These are phyloP conservation scores for Drosophila neocordata DNA, from an alignment of 1,140 invertebrate species.

Conservation along the genomic window DNA sequence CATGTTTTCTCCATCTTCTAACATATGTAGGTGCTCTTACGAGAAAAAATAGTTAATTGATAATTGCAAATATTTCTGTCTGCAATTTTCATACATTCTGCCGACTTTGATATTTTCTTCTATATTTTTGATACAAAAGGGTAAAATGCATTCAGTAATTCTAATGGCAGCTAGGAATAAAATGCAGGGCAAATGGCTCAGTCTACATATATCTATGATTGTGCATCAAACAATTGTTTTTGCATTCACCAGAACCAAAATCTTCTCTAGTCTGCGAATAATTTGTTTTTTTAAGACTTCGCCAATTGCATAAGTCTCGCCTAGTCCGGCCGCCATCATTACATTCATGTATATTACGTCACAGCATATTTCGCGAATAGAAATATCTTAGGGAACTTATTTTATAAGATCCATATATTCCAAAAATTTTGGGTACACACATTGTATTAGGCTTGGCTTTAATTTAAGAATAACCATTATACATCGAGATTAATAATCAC, in stretches of 20 bases:
- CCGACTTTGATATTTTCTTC: no score
- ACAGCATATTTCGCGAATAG: not conserved
- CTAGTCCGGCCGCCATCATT: not conserved
- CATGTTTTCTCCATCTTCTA: no score
- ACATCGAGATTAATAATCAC: not conserved
- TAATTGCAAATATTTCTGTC: no score
- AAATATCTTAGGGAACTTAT: not conserved
- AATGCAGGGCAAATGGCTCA: no score
- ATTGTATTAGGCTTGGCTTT: not conserved
- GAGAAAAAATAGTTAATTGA: no score
- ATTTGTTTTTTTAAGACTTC: not conserved
- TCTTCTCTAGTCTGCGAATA: not conserved
- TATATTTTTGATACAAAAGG: no score
- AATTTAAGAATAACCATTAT: not conserved
- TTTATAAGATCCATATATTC: not conserved
- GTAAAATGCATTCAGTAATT: no score
- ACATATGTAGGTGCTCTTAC: not conserved
- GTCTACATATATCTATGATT: no score
- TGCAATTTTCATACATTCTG: not conserved
- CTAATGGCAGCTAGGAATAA: no score
- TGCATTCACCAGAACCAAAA: no score
- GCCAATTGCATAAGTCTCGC: not conserved
- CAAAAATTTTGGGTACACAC: not conserved
- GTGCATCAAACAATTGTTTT: no score
- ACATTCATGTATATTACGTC: conserved; percentile 8